Evolutionary conservation across 2,113 vertebrate species (phyloP).

Genomic region (Cyanocitta stelleri): DNA sequence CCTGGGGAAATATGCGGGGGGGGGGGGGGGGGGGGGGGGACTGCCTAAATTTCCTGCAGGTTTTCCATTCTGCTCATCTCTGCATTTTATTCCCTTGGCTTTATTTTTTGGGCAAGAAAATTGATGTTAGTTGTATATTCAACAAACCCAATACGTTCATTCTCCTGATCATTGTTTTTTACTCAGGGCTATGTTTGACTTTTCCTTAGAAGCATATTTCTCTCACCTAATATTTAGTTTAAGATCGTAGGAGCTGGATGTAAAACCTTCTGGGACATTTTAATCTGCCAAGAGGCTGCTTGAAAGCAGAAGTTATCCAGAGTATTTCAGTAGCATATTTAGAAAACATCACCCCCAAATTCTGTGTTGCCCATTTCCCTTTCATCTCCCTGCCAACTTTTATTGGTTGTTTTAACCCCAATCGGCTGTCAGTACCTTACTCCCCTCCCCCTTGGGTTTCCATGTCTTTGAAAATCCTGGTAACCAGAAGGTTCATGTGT

Average conservation of each 20-base stretch:
- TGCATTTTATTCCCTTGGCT: conserved; percentile 39
- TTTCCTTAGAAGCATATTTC: conserved; percentile 46
- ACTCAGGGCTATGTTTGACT: conserved; percentile 8
- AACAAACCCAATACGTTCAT: background rate
- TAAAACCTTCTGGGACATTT: conserved; percentile 36
- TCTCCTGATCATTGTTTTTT: conserved; percentile 31
- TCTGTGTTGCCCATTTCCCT: background rate
- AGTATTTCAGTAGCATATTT: background rate
- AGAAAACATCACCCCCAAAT: background rate
- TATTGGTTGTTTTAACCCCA: background rate
- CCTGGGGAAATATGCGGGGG: background rate
- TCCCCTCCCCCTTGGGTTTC: background rate
- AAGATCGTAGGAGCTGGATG: conserved; percentile 32
- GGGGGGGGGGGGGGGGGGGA: background rate
- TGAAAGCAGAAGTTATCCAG: conserved; percentile 12
- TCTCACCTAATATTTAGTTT: conserved; percentile 55
- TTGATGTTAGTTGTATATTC: conserved; percentile 18
- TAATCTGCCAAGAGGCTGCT: conserved; percentile 37
- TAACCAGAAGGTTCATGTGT: conserved; percentile 54
- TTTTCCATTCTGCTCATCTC: conserved; percentile 45
- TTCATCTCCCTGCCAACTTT: background rate
- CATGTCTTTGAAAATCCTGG: conserved; percentile 13
- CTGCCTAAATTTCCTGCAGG: background rate
- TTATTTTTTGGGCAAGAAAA: conserved; percentile 30
- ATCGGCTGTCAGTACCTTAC: background rate